Conservation (phyloP, 1,140 invertebrate genomes). For the Pseudomyrmex gracilis region DNA sequence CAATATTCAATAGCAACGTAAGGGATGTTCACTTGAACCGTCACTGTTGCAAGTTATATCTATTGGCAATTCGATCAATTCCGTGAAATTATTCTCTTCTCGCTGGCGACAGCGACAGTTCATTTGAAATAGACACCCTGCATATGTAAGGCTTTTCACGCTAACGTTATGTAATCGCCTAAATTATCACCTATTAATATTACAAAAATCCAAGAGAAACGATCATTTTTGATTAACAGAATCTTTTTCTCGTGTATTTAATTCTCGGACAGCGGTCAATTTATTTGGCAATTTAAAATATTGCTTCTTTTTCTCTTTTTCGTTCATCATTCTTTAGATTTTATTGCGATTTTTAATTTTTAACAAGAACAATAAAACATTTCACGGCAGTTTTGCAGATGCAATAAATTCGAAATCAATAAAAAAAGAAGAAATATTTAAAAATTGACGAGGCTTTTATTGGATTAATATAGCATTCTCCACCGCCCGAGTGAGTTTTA, state of each 20-base stretch:
- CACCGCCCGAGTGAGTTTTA: slow-evolving; percentile 6
- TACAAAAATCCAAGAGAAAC: slow-evolving; percentile 35
- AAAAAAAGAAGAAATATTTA: no score
- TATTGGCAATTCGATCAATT: slow-evolving; percentile 28
- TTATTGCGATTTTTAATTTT: no score
- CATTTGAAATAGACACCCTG: slow-evolving; percentile 73
- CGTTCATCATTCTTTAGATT: no score
- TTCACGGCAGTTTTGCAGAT: not conserved
- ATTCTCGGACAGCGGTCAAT: not conserved
- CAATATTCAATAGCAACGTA: slow-evolving; percentile 58
- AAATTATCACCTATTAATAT: slow-evolving; percentile 54
- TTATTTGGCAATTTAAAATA: slow-evolving; percentile 2
- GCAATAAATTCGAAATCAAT: not conserved
- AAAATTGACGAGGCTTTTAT: no score
- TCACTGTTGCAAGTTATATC: slow-evolving; percentile 56
- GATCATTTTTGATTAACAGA: slow-evolving; percentile 1
- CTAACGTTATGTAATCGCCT: slow-evolving; percentile 67
- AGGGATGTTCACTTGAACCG: slow-evolving; percentile 67
- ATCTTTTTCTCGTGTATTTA: not conserved
- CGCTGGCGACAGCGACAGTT: slow-evolving; percentile 65
- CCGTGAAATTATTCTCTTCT: slow-evolving; percentile 6
- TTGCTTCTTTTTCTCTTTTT: not conserved
- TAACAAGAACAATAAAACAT: no score
- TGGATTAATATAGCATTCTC: not conserved
- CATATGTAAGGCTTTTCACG: slow-evolving; percentile 73